Conservation (phyloP, 2,113 vertebrate genomes). For the Gulo gulo region DNA sequence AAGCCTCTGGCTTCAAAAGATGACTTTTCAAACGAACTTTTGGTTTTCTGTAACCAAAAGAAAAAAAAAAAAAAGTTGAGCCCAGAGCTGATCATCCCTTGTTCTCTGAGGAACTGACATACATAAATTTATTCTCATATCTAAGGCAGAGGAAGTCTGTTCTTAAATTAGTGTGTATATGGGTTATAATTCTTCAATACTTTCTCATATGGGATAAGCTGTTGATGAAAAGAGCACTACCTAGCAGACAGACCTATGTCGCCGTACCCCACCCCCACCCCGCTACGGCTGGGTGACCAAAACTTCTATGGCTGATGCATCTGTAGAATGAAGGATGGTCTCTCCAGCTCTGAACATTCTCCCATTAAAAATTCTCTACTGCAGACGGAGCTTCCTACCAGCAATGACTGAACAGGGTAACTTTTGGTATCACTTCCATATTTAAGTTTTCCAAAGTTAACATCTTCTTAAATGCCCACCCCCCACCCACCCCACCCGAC, state of each 20-base stretch:
- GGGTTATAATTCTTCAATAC: not conserved
- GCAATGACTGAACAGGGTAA: not conserved
- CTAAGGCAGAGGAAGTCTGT: not conserved
- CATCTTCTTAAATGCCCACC: not conserved
- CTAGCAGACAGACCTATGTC: not conserved
- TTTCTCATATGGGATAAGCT: not conserved
- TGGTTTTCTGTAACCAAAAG: not conserved
- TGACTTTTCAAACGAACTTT: slow-evolving; percentile 61
- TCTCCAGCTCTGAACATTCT: not conserved
- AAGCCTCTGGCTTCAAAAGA: slow-evolving; percentile 26
- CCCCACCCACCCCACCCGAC: too few relatives aligned
- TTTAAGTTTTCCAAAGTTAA: not conserved
- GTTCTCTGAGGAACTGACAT: not conserved
- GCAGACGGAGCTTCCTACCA: not conserved
- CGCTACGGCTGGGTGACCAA: too few relatives aligned
- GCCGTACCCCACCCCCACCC: too few relatives aligned
- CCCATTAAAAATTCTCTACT: not conserved
- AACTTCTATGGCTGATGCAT: not conserved
- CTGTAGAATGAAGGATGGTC: not conserved
- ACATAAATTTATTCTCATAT: not conserved
- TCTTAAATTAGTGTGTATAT: not conserved
- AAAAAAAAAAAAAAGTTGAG: not conserved
- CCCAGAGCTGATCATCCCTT: not conserved
- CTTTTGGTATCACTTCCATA: not conserved
- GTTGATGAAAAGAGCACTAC: not conserved